Evolutionary conservation across 2,113 vertebrate species (phyloP), one percentile per base, ranked within the genome.

Genomic region (Indri indri): DNA sequence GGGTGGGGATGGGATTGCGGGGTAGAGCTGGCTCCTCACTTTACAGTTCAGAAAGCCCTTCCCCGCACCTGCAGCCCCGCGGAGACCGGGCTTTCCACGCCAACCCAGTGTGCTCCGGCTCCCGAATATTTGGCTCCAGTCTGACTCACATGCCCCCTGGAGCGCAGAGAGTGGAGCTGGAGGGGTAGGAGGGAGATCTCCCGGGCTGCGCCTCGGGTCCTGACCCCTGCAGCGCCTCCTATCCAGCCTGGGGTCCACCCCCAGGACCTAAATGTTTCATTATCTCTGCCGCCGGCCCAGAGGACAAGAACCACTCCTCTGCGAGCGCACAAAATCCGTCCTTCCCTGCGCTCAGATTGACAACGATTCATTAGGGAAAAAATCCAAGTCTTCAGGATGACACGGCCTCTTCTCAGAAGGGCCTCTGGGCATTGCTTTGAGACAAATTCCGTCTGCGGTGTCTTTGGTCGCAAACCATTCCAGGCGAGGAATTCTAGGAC

Each of bases 141-240:
- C 27, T 17, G 32, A 47, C 1, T 23, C 27, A 8, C 63, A 12
- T 0, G 14, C 4, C 8, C 47, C 1, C 2, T 0, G 25, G 37
- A 20, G 18, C 8, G 34, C 84, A 11, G 13, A 20, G 7, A 80
- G 70, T 40, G 3, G 2, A 57, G 27, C 25, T 0, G 1, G 30
- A 37, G 47, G 30, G 27, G 27, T n/a, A 63, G 70, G 32, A 68
- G 2, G 3, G 61, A n/a, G 13, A 42, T 10, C 47, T 61, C 23
- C 42, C 5, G 0, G 1, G 1, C 59, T 17, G 27, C 7, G 76
- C 54, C 65, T 63, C 10, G 12, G 6, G 20, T 5, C 73, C 34
- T 6, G n/a, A 71, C 25, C 76, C 32, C 66, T 30, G 61, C 12
- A 70, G 22, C 6, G 14, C 17, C 22, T 65, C 4, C 4, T 3